These are phyloP conservation scores for Nylanderia fulva DNA, from an alignment of 1,140 invertebrate species.

Conservation along the genomic window DNA sequence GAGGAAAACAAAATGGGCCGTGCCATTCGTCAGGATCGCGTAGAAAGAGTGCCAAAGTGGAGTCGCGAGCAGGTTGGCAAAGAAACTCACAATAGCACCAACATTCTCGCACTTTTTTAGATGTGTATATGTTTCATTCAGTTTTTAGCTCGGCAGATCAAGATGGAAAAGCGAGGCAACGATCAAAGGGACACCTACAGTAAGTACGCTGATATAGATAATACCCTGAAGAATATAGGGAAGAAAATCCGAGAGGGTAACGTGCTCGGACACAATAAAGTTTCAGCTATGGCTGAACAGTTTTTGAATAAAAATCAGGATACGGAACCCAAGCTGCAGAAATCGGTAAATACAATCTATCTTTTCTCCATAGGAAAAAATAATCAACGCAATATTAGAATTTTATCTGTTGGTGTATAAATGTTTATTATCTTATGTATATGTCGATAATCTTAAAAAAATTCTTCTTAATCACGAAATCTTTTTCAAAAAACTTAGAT, in stretches of 20 bases:
- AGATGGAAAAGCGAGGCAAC: constrained; percentile 89
- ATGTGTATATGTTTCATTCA: constrained; percentile 85
- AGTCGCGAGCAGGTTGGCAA: constrained; percentile 91
- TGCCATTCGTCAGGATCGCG: constrained; percentile 87
- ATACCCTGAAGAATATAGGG: constrained; percentile 92
- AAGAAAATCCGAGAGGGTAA: constrained; percentile 93
- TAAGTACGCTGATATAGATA: constrained; percentile 92
- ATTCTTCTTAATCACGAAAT: not conserved
- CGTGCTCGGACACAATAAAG: constrained; percentile 92
- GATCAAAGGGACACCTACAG: constrained; percentile 87
- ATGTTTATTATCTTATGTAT: not conserved
- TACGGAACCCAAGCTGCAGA: constrained; percentile 86
- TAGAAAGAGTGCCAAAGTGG: constrained; percentile 96
- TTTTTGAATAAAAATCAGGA: constrained; percentile 89
- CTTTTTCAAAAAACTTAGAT: not conserved
- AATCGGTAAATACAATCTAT: constrained; percentile 87
- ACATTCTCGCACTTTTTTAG: constrained; percentile 63
- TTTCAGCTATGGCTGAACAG: constrained; percentile 94
- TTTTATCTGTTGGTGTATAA: not conserved
- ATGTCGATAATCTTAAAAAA: not conserved
- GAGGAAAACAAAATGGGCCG: constrained; percentile 92
- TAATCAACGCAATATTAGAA: constrained; percentile 49
- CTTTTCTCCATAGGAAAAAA: constrained; percentile 43
- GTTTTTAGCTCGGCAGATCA: constrained; percentile 93
- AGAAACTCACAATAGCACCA: constrained; percentile 83